A percentile compares a stretch with the other conserved stretches of the same genome.
Conservation (phyloP, 1,140 invertebrate species). For the Danaus plexippus region DNA sequence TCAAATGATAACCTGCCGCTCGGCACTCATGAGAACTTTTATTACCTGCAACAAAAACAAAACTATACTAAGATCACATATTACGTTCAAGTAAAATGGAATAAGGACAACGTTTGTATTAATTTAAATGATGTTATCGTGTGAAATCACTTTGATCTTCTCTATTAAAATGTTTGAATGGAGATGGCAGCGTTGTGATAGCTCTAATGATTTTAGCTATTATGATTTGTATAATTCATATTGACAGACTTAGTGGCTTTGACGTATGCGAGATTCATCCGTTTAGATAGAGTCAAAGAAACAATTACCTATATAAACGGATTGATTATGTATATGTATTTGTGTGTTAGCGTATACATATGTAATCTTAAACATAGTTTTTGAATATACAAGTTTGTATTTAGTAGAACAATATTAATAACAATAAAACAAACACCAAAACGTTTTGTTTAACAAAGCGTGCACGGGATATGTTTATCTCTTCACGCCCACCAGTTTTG, state of each 20-base stretch:
- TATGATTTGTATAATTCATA: no score
- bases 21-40: constrained; percentile 12
- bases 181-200: constrained; percentile 10
- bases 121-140: constrained; percentile 13
- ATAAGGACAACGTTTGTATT: constrained; percentile 10
- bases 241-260: no score
- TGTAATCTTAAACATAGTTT: no score
- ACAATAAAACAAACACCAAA: constrained; percentile 14
- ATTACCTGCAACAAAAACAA: constrained; percentile 20
- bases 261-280: no score
- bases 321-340: no score
- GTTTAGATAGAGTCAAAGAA: no score
- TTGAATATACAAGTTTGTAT: no score
- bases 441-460: constrained; percentile 22
- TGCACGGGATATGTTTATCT: constrained; percentile 49
- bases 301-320: no score
- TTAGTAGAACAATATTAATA: background rate
- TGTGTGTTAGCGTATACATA: no score
- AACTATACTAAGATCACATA: constrained; percentile 10
- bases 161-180: constrained; percentile 15
- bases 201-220: background rate
- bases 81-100: constrained; percentile 6
- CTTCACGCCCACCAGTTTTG: constrained; percentile 47
- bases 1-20: constrained; percentile 4
- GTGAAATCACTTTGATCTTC: constrained; percentile 21